Conservation (phyloP, 2,888 invertebrate species). For the Eupsilia transversa region DNA sequence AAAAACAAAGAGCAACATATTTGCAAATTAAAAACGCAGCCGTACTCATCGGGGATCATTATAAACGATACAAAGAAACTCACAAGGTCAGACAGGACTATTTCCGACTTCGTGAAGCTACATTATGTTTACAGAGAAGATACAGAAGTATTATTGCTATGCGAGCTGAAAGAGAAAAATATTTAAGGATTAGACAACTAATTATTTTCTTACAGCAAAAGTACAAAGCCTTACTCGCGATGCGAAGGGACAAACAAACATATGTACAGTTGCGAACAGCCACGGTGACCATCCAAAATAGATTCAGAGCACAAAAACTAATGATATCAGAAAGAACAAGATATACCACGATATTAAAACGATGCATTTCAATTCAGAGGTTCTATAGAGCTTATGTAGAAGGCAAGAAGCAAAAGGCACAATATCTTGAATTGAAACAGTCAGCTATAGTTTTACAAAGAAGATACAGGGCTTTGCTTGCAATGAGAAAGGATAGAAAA, state of each 20-base stretch:
- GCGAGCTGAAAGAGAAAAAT: constrained; percentile 79
- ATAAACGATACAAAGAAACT: constrained; percentile 74
- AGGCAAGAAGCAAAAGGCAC: constrained; percentile 73
- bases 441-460: constrained; percentile 75
- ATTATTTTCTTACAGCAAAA: constrained; percentile 79
- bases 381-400: constrained; percentile 77
- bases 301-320: constrained; percentile 79
- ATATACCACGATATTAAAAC: constrained; percentile 79
- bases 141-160: constrained; percentile 79
- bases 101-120: constrained; percentile 78
- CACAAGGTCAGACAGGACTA: constrained; percentile 77
- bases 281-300: constrained; percentile 72
- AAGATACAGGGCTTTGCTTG: constrained; percentile 77
- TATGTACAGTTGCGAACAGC: constrained; percentile 74
- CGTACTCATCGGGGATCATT: constrained; percentile 69
- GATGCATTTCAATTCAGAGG: constrained; percentile 83
- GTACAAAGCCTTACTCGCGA: constrained; percentile 79
- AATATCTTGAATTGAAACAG: constrained; percentile 76
- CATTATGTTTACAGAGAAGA: constrained; percentile 82
- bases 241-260: constrained; percentile 74
- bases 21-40: constrained; percentile 72
- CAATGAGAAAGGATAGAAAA: constrained; percentile 75
- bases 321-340: constrained; percentile 79
- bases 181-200: constrained; percentile 74
- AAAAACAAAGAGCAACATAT: constrained; percentile 72